Conservation (phyloP, 2,888 invertebrate genomes). For the Amphipyra tragopoginis region DNA sequence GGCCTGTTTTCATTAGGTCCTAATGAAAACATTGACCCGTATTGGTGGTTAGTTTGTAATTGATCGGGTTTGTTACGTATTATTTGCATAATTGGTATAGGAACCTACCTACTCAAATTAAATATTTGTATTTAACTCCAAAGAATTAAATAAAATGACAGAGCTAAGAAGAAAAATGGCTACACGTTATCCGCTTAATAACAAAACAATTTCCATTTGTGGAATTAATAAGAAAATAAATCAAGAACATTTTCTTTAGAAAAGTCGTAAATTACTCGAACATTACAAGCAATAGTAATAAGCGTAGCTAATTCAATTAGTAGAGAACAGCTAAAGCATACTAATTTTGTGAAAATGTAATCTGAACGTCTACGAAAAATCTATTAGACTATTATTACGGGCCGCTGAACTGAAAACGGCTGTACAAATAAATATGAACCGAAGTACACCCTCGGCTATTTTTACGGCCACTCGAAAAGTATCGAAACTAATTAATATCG, state of each 20-base stretch:
- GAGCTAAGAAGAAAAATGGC: too few relatives aligned
- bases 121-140: too few relatives aligned
- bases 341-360: slow-evolving; percentile 27
- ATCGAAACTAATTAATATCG: slow-evolving; percentile 66
- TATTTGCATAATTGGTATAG: slow-evolving; percentile 1
- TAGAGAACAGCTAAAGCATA: slow-evolving; percentile 21
- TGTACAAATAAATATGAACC: slow-evolving; percentile 40
- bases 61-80: slow-evolving; percentile 15
- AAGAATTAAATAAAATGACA: too few relatives aligned
- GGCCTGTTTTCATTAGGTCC: slow-evolving; percentile 52
- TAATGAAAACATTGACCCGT: slow-evolving; percentile 39
- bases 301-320: slow-evolving; percentile 40
- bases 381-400: slow-evolving; percentile 15
- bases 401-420: slow-evolving; percentile 34
- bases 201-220: background rate
- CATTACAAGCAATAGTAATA: slow-evolving; percentile 33
- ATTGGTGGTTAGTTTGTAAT: slow-evolving; percentile 19
- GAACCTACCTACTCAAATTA: too few relatives aligned
- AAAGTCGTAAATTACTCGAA: slow-evolving; percentile 30
- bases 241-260: slow-evolving; percentile 19
- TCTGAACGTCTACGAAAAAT: slow-evolving; percentile 16
- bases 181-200: too few relatives aligned
- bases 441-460: slow-evolving; percentile 34
- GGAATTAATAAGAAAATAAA: slow-evolving; percentile 30
- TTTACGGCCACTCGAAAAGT: slow-evolving; percentile 47